Evolutionary conservation across 92 coral and sea anemone species (phyloP).

Genomic region (Zoanthus solanderi): DNA sequence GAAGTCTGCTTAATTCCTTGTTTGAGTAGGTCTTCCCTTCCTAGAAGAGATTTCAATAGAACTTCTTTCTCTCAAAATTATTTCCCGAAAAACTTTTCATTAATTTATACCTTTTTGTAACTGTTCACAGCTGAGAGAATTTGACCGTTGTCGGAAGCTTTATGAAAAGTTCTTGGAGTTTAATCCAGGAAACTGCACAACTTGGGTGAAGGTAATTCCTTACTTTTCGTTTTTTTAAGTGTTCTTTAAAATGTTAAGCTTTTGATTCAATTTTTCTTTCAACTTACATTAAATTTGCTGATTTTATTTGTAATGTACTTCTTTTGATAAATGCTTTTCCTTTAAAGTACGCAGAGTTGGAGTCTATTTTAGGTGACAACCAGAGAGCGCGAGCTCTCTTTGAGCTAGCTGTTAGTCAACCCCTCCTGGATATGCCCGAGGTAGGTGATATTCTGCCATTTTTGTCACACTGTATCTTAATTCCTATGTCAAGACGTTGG

Average conservation of each 20-base stretch:
- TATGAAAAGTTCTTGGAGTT: conserved; percentile 96
- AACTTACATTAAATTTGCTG: background rate
- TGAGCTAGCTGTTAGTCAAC: conserved; percentile 94
- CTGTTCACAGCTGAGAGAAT: conserved; percentile 86
- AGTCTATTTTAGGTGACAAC: conserved; percentile 87
- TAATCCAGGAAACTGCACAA: conserved; percentile 94
- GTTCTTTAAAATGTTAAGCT: background rate
- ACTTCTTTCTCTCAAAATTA: background rate
- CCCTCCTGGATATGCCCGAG: conserved; percentile 99
- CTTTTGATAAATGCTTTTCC: background rate
- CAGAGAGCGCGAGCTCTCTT: conserved; percentile 91
- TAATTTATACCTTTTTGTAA: too few species aligned
- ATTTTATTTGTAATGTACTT: background rate
- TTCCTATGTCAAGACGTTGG: too few species aligned
- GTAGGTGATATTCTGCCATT: conserved; percentile 38
- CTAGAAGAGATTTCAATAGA: too few species aligned
- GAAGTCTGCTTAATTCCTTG: too few species aligned
- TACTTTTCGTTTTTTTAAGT: too few species aligned
- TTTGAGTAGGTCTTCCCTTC: too few species aligned
- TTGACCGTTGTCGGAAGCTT: conserved; percentile 95
- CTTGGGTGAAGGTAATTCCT: conserved; percentile 93
- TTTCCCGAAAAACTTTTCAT: background rate
- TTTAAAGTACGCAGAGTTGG: conserved; percentile 87
- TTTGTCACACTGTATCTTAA: background rate
- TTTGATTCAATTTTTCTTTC: background rate